phyloP scores from a whole-genome alignment of 2,113 vertebrate genomes.

The Azemiops feae region DNA sequence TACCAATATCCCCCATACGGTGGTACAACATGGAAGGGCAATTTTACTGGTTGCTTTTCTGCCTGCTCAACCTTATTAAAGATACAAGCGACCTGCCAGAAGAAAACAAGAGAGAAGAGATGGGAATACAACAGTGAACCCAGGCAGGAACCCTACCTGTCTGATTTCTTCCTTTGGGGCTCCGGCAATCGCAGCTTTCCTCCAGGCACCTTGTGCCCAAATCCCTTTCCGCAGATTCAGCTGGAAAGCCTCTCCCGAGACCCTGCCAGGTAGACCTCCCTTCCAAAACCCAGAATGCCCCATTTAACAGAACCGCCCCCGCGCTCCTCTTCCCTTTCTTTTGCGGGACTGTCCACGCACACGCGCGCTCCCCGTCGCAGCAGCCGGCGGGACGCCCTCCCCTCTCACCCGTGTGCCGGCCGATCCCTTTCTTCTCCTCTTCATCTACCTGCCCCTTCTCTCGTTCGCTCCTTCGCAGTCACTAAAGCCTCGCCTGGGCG shows the following conservation, averaged over 20 bases:
- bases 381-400: neutral
- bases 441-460: constrained; percentile 4
- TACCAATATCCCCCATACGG: too few relatives aligned
- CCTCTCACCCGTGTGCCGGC: neutral
- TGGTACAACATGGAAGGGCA: neutral
- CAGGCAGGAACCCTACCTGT: neutral
- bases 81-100: neutral
- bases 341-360: neutral
- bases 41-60: neutral
- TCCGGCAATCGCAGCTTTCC: neutral
- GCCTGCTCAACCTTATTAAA: neutral
- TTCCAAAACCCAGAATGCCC: neutral
- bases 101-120: rapidly evolving
- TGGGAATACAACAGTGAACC: neutral
- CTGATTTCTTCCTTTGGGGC: neutral
- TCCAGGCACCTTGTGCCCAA: neutral
- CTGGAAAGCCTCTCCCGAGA: neutral
- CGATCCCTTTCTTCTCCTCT: neutral
- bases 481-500: constrained; percentile 10
- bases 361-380: neutral
- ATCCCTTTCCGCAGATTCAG: neutral
- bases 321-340: neutral
- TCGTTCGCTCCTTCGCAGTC: neutral
- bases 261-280: neutral
- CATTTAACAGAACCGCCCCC: rapidly evolving